phyloP scores from a whole-genome alignment of 2,113 vertebrate genomes.

The Myodes glareolus region DNA sequence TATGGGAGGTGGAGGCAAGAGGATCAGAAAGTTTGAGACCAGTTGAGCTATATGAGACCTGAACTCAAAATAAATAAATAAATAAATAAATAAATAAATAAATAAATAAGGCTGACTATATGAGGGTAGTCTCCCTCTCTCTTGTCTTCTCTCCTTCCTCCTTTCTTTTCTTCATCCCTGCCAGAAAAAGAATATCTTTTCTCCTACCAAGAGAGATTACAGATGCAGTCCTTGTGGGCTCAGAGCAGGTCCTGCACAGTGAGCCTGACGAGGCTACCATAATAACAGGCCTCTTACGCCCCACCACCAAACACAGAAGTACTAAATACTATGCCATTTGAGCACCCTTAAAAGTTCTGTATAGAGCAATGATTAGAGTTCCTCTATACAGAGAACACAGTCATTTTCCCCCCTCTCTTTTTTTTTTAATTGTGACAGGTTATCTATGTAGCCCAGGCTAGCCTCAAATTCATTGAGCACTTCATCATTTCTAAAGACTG shows the following conservation, averaged over 20 bases:
- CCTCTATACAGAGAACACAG: neutral
- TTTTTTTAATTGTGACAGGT: neutral
- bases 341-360: neutral
- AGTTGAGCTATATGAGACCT: neutral
- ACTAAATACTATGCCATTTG: neutral
- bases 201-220: neutral
- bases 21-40: neutral
- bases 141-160: neutral
- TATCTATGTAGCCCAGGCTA: neutral
- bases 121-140: neutral
- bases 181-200: neutral
- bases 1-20: neutral
- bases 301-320: neutral
- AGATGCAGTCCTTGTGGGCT: neutral
- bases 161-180: neutral
- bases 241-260: neutral
- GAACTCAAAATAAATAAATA: neutral
- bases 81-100: neutral
- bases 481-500: slow-evolving; percentile 39
- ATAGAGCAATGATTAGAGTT: neutral
- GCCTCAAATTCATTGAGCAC: neutral
- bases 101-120: neutral
- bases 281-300: neutral
- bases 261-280: neutral
- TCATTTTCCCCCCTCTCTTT: neutral